Percentiles rank a stretch among this genome's conserved stretches.
Evolutionary conservation across 2,113 vertebrate genomes (phyloP).

Genomic region (Cryptotis parvus): DNA sequence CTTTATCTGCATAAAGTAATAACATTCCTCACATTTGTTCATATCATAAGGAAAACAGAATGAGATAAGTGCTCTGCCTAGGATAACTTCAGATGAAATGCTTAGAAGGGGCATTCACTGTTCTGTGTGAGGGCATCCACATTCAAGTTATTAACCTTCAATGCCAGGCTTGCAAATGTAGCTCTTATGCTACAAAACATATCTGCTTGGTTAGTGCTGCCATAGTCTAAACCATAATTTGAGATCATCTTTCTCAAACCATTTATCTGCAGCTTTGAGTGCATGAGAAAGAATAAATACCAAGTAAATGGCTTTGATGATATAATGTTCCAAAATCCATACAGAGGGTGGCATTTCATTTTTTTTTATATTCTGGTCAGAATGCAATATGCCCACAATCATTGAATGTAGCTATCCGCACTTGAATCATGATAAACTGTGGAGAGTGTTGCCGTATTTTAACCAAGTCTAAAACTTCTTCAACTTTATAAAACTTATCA

Average conservation of each 20-base stretch:
- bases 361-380: not conserved
- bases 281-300: not conserved
- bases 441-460: not conserved
- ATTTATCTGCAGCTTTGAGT: not conserved
- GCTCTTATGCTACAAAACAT: not conserved
- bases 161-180: not conserved
- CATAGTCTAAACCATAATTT: slow-evolving; percentile 33
- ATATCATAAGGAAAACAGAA: slow-evolving; percentile 14
- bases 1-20: not conserved
- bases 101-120: not conserved
- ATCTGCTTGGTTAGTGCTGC: slow-evolving; percentile 11
- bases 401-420: not conserved
- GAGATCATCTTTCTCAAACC: not conserved
- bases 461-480: slow-evolving; percentile 4
- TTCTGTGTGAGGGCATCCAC: not conserved
- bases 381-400: not conserved
- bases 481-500: not conserved
- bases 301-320: not conserved
- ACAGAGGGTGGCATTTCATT: not conserved
- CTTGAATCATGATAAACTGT: not conserved
- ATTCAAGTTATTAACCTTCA: slow-evolving; percentile 16
- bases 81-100: slow-evolving; percentile 43
- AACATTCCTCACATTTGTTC: not conserved
- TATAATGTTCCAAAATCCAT: not conserved
- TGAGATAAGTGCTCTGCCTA: not conserved